Evolutionary conservation across 2,888 invertebrate genomes (phyloP).

Genomic region (Coecobrya sp.): DNA sequence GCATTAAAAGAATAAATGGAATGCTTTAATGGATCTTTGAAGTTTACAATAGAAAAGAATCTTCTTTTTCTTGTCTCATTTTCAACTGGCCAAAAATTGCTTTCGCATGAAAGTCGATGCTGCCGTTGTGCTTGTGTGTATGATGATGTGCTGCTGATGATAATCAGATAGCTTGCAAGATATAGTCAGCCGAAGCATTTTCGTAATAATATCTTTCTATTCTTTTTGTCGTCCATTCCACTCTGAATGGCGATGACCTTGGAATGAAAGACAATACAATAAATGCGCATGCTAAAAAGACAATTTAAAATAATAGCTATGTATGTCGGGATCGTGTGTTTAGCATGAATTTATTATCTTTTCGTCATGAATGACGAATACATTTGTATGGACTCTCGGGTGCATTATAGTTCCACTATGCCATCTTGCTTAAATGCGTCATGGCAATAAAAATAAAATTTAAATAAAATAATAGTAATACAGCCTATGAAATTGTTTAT

Average conservation of each 20-base stretch:
- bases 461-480: slow-evolving; percentile 1
- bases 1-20: slow-evolving; percentile 78
- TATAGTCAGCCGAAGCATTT: slow-evolving; percentile 25
- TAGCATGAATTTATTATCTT: slow-evolving; percentile 18
- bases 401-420: background rate
- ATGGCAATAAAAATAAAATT: background rate
- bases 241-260: slow-evolving; percentile 78
- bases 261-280: slow-evolving; percentile 63
- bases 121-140: background rate
- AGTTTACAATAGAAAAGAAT: slow-evolving; percentile 41
- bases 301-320: slow-evolving; percentile 53
- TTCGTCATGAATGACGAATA: background rate
- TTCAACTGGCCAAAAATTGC: slow-evolving; percentile 55
- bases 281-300: slow-evolving; percentile 50
- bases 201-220: slow-evolving; percentile 26
- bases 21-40: slow-evolving; percentile 73
- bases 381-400: background rate
- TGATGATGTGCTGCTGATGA: slow-evolving; percentile 22
- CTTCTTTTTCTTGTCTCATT: background rate
- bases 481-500: slow-evolving; percentile 13
- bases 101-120: slow-evolving; percentile 14
- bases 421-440: background rate
- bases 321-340: slow-evolving; percentile 24
- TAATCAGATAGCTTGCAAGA: slow-evolving; percentile 34
- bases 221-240: slow-evolving; percentile 73